Conservation (phyloP, 2,888 invertebrate species). For the Buathra laborator region DNA sequence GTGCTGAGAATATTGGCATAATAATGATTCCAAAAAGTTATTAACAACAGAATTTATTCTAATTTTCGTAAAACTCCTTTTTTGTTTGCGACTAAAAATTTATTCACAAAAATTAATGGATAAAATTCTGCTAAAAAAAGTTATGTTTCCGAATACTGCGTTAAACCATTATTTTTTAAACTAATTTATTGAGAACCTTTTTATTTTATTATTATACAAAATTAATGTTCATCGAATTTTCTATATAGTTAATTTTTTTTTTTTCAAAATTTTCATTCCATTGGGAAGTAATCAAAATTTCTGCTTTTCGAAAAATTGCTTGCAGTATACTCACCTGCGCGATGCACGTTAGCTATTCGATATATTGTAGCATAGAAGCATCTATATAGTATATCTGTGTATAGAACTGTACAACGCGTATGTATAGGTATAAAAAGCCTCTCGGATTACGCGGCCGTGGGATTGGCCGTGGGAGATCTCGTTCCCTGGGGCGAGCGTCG, state of each 20-base stretch:
- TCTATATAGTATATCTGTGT: conserved; percentile 13
- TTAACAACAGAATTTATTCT: too few species aligned
- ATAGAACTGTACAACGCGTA: neutral
- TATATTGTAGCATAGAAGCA: conserved; percentile 16
- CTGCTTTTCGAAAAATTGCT: conserved; percentile 1
- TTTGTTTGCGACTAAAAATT: too few species aligned
- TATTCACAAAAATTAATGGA: neutral
- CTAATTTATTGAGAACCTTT: too few species aligned
- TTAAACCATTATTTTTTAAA: too few species aligned
- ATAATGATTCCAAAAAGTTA: too few species aligned
- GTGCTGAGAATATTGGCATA: too few species aligned
- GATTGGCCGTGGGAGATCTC: conserved; percentile 81
- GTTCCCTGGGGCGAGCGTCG: conserved; percentile 75
- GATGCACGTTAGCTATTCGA: conserved; percentile 17
- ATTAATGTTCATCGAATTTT: neutral
- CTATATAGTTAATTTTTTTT: neutral
- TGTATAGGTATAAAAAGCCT: conserved; percentile 34
- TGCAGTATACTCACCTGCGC: conserved; percentile 24
- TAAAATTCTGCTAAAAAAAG: neutral
- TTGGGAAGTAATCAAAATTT: neutral
- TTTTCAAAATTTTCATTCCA: too few species aligned
- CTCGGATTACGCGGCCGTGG: conserved; percentile 68
- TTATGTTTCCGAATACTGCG: too few species aligned
- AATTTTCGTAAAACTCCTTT: too few species aligned
- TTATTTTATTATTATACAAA: too few species aligned